phyloP scores from a whole-genome alignment of 1,140 invertebrate genomes.

The Ips nitidus region DNA sequence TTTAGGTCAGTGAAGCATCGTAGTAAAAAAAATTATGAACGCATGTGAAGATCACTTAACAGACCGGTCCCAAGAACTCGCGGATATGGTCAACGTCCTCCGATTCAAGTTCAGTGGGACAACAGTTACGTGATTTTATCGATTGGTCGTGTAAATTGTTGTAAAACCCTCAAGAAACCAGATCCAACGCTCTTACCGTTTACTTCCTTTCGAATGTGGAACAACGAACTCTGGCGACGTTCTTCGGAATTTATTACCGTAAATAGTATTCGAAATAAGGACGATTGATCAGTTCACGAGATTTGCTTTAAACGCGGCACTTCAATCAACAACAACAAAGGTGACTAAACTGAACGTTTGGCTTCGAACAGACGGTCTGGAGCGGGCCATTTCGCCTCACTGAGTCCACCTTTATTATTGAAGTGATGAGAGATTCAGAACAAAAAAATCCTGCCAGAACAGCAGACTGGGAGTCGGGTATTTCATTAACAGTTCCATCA shows the following conservation, averaged over 20 bases:
- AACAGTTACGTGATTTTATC: constrained; percentile 31
- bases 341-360: neutral
- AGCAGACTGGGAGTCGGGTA: neutral
- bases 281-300: neutral
- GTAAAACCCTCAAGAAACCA: constrained; percentile 23
- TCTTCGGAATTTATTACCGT: constrained; percentile 8
- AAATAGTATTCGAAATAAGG: neutral
- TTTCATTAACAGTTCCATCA: constrained; percentile 16
- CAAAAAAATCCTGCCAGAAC: constrained; percentile 1
- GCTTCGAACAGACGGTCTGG: too few species aligned
- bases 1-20: neutral
- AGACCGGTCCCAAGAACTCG: neutral
- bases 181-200: constrained; percentile 13
- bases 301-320: neutral
- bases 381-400: constrained; percentile 1
- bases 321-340: neutral
- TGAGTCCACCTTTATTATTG: neutral
- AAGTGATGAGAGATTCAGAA: neutral
- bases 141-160: constrained; percentile 17
- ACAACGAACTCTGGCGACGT: constrained; percentile 14
- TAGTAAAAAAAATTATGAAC: neutral
- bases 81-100: constrained; percentile 24
- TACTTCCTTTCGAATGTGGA: constrained; percentile 17
- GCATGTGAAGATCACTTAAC: too few species aligned
- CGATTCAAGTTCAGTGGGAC: constrained; percentile 30